phyloP scores from a whole-genome alignment of 2,888 invertebrate species.

The Tetramorium bicarinatum region DNA sequence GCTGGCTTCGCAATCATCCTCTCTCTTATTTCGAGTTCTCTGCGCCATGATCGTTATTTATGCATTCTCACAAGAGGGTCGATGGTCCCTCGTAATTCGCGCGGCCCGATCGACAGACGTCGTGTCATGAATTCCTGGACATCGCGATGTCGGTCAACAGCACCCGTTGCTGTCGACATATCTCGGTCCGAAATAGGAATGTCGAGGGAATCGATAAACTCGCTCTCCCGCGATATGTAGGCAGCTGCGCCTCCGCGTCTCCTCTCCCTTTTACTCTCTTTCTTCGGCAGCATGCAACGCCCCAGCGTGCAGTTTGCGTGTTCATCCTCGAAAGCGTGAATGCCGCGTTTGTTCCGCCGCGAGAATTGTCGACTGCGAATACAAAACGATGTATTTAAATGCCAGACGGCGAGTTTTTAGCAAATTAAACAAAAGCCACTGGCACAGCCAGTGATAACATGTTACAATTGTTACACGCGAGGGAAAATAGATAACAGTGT shows the following conservation, averaged over 20 bases:
- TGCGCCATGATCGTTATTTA: constrained; percentile 27
- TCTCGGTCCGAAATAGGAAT: constrained; percentile 57
- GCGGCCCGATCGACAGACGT: constrained; percentile 29
- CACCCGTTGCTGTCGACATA: constrained; percentile 54
- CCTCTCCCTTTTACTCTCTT: constrained; percentile 36
- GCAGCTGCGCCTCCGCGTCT: constrained; percentile 26
- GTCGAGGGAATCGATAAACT: constrained; percentile 64
- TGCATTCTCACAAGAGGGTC: constrained; percentile 45
- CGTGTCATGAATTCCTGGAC: constrained; percentile 58
- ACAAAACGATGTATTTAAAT: constrained; percentile 9
- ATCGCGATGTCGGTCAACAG: constrained; percentile 59
- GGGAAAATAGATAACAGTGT: constrained; percentile 1
- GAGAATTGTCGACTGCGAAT: constrained; percentile 25
- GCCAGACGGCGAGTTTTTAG: constrained; percentile 5
- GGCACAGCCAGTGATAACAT: background rate
- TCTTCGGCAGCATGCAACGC: constrained; percentile 15
- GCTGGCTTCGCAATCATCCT: background rate
- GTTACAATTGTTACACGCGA: background rate
- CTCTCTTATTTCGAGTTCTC: constrained; percentile 26
- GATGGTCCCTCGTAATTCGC: constrained; percentile 43
- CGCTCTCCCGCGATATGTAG: constrained; percentile 51
- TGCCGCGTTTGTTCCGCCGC: constrained; percentile 14
- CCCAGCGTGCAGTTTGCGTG: background rate
- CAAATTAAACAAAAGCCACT: background rate
- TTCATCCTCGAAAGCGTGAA: constrained; percentile 27